A percentile compares a stretch with the other conserved stretches of the same genome.
Conservation (phyloP, 2,797 vertebrate species). For the Oreonectes daqikongensis region DNA sequence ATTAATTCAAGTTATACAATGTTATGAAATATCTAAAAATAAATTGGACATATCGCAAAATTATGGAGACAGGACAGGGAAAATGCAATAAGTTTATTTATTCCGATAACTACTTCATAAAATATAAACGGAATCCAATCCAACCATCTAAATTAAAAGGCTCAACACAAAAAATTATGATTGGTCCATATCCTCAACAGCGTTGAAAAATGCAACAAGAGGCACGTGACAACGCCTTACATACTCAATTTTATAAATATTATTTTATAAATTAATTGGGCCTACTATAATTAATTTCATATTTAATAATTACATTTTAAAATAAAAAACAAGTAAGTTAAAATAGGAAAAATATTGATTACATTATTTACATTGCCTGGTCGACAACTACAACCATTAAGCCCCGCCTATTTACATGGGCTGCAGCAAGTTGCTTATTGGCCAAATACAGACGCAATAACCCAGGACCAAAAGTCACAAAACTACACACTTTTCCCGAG, state of each 20-base stretch:
- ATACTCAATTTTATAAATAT: too few species aligned
- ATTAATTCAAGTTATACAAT: too few species aligned
- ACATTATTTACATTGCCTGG: too few species aligned
- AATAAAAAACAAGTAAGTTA: background rate
- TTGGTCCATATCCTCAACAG: background rate
- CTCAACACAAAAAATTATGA: background rate
- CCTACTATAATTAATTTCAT: too few species aligned
- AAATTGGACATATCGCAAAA: too few species aligned
- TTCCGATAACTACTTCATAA: too few species aligned
- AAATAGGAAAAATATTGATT: background rate
- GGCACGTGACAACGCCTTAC: background rate
- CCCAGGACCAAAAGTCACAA: background rate
- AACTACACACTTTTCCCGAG: background rate
- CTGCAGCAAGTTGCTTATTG: constrained; percentile 31
- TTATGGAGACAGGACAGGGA: too few species aligned
- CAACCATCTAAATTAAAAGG: background rate
- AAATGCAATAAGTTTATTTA: too few species aligned
- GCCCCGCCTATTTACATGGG: background rate
- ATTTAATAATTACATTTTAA: too few species aligned
- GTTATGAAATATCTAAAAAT: too few species aligned
- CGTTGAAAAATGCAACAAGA: background rate
- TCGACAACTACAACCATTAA: background rate
- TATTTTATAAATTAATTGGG: too few species aligned
- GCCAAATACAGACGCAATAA: background rate
- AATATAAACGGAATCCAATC: too few species aligned